Percentiles rank a stretch among this genome's conserved stretches.
These are phyloP conservation scores for Leuciscus idus DNA, from an alignment of 2,113 vertebrate species.

Conservation along the genomic window DNA sequence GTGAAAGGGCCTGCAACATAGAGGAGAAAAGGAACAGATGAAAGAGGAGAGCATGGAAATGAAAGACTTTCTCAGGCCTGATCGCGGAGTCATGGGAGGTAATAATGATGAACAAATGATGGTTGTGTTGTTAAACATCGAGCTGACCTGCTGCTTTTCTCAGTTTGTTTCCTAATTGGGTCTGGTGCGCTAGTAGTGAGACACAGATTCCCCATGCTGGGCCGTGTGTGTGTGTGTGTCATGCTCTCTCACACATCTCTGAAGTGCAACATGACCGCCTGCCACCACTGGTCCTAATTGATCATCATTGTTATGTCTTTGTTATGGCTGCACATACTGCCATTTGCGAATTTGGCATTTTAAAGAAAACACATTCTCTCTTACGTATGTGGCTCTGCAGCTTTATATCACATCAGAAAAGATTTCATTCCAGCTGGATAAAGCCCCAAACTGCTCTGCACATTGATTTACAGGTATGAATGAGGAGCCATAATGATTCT, in stretches of 20 bases:
- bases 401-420: background rate
- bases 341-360: constrained; percentile 1
- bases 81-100: background rate
- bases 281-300: constrained; percentile 30
- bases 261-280: constrained; percentile 20
- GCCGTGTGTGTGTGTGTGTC: constrained; percentile 27
- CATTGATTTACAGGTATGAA: background rate
- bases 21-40: constrained; percentile 39
- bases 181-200: constrained; percentile 2
- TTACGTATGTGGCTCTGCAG: background rate
- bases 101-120: constrained; percentile 25
- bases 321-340: background rate
- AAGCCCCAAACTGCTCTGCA: background rate
- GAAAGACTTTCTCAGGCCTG: background rate
- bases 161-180: constrained; percentile 36
- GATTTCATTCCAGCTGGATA: background rate
- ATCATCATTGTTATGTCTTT: constrained; percentile 38
- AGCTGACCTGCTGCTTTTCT: constrained; percentile 47
- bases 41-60: constrained; percentile 38
- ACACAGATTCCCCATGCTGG: constrained; percentile 24
- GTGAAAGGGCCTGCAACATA: background rate
- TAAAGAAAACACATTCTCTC: background rate
- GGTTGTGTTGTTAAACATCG: constrained; percentile 42
- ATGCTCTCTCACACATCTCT: constrained; percentile 6
- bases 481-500: background rate